A percentile compares a stretch with the other conserved stretches of the same genome.
Evolutionary conservation across 2,797 vertebrate species (phyloP).

Genomic region (Danio tinwini): DNA sequence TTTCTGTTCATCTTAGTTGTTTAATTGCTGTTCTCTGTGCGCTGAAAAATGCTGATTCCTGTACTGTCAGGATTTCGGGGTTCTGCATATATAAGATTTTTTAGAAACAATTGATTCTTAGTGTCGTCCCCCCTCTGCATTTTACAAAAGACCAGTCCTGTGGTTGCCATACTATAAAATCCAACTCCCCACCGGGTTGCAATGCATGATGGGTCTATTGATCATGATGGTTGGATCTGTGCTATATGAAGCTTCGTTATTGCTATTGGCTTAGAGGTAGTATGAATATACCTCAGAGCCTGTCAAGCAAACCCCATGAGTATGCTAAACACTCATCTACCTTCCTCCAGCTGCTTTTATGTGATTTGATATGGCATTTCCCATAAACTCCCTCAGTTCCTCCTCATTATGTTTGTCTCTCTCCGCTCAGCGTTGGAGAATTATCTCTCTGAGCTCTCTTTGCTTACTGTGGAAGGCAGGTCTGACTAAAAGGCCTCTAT

Average conservation of each 20-base stretch:
- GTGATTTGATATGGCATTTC: constrained; percentile 42
- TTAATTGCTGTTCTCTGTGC: too few relatives aligned
- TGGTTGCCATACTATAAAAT: constrained; percentile 30
- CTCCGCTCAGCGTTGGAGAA: neutral
- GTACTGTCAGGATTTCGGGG: too few relatives aligned
- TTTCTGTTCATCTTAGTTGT: too few relatives aligned
- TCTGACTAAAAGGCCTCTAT: constrained; percentile 9
- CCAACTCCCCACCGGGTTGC: constrained; percentile 33
- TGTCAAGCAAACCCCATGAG: constrained; percentile 46
- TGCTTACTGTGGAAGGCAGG: neutral
- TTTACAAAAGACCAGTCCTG: constrained; percentile 28
- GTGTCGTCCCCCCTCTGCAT: neutral
- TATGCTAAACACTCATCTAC: constrained; percentile 33
- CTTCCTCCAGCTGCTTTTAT: constrained; percentile 47
- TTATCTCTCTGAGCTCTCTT: constrained; percentile 22
- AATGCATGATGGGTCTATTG: constrained; percentile 41
- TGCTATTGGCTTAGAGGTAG: constrained; percentile 25
- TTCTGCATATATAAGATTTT: neutral
- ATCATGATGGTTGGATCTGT: constrained; percentile 35
- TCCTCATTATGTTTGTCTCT: constrained; percentile 27
- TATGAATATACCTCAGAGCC: constrained; percentile 39
- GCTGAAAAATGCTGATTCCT: too few relatives aligned
- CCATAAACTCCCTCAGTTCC: constrained; percentile 35
- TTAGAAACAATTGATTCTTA: neutral
- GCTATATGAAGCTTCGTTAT: constrained; percentile 38